Base-by-base conservation (phyloP, 1,140 invertebrate species). In the Helicorthomorpha holstii region DNA sequence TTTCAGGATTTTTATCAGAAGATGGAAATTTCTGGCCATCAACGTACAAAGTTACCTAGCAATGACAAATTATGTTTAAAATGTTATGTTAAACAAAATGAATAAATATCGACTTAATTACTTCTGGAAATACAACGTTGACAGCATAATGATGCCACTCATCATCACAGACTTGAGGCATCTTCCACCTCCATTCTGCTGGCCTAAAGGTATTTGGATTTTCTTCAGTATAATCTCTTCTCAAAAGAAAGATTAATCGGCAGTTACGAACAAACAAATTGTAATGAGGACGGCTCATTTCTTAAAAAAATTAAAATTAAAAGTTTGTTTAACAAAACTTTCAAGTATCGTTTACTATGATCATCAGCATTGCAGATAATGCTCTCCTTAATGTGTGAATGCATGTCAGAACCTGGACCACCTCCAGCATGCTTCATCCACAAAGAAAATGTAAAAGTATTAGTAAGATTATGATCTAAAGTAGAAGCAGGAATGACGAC, bases 261-360 rank as follows among this genome's bases (percentile, higher is more conserved):
- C 94, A 97, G 70, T 97, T 96, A 51, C 94, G 79, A 1, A 98
- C 81, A 71, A 97, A 98, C 55, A 97, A 69, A 3, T 91, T 85
- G 69, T 95, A 96, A 71, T 98, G 95, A 68, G 98, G 94, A 38
- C 95, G 80, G 69, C 96, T 97, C 89, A 95, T 93, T 75, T 92
- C 85, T 85, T 64, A 54, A 74, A 69, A 63, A 59, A 56, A 60
- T 62, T 58, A 58, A 54, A n/a, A 47, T 41, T 19, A 19, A 41
- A 19, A 41, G 38, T 12, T 12, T 41, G 38, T 41, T 12, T 41
- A 12, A 41, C 12, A 19, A 19, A 12, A 19, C 38, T 41, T 41
- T 19, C 38, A 12, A 41, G 19, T n/a, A n/a, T n/a, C n/a, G n/a
- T n/a, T 80, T 63, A 91, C 87, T 91, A 62, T 95, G 91, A 66